Conservation (phyloP, 2,797 vertebrate genomes). For the Tarsius wallacei region DNA sequence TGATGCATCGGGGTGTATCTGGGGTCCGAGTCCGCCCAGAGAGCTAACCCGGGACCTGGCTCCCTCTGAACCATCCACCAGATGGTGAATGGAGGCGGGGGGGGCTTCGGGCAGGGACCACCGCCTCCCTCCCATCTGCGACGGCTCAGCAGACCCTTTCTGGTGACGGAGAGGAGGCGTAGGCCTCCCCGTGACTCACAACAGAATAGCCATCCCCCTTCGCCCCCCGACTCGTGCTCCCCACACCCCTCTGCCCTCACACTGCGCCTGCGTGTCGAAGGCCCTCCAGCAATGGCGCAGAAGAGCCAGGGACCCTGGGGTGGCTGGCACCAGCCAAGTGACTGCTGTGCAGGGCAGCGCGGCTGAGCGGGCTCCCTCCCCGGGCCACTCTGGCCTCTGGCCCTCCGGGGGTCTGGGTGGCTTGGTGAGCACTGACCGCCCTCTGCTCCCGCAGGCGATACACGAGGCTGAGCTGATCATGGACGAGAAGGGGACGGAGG, state of each 20-base stretch:
- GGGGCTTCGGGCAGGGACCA: not conserved
- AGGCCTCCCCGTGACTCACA: not conserved
- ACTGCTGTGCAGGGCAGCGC: not conserved
- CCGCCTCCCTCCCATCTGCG: not conserved
- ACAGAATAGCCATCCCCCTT: accelerated
- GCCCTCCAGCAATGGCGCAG: not conserved
- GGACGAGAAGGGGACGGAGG: conserved; percentile 95
- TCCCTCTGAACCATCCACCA: not conserved
- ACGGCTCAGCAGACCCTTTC: no score
- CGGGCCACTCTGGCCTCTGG: not conserved
- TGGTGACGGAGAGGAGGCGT: no score
- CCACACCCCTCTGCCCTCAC: accelerated
- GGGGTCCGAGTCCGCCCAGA: not conserved
- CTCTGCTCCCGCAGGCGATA: conserved; percentile 90
- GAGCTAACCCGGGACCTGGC: not conserved
- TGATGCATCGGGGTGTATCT: not conserved
- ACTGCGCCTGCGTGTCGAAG: accelerated
- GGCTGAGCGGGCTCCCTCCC: not conserved
- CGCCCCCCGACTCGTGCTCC: accelerated
- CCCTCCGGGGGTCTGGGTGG: not conserved
- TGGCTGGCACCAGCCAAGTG: not conserved
- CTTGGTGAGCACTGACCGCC: not conserved
- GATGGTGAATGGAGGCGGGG: not conserved
- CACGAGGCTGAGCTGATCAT: conserved; percentile 95
- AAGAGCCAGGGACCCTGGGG: not conserved